Percentiles rank a stretch among this genome's conserved stretches.
phyloP scores from a whole-genome alignment of 2,888 invertebrate species.

The Diaphora mendica region DNA sequence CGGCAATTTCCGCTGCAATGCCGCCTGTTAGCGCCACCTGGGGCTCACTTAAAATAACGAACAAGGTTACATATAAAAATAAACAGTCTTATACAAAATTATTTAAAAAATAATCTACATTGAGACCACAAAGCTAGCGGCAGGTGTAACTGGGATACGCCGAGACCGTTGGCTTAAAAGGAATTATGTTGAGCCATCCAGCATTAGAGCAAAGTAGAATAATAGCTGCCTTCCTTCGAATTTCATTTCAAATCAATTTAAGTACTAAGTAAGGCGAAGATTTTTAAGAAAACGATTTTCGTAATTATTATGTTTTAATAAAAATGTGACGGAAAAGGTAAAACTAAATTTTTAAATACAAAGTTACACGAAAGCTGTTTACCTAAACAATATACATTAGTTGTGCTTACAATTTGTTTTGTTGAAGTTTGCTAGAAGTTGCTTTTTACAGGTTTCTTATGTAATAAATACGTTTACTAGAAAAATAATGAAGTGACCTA shows the following conservation, averaged over 20 bases:
- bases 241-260: conserved; percentile 60
- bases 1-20: conserved; percentile 74
- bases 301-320: neutral
- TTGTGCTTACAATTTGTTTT: too few species aligned
- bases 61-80: conserved; percentile 49
- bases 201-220: conserved; percentile 49
- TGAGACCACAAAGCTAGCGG: conserved; percentile 48
- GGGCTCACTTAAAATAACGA: conserved; percentile 66
- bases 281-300: neutral
- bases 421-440: too few species aligned
- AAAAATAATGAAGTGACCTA: too few species aligned
- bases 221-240: conserved; percentile 61
- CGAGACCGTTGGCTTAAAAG: conserved; percentile 63
- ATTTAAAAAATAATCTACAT: conserved; percentile 59
- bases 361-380: neutral
- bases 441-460: too few species aligned
- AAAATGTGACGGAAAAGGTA: neutral
- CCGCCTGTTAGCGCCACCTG: conserved; percentile 74
- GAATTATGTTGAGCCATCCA: conserved; percentile 63
- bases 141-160: conserved; percentile 62
- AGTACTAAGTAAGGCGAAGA: neutral
- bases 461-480: too few species aligned
- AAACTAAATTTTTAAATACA: too few species aligned
- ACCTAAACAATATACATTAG: too few species aligned
- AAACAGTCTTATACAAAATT: conserved; percentile 51